Conservation (phyloP, 2,888 invertebrate genomes). For the Dorcus parallelipipedus region DNA sequence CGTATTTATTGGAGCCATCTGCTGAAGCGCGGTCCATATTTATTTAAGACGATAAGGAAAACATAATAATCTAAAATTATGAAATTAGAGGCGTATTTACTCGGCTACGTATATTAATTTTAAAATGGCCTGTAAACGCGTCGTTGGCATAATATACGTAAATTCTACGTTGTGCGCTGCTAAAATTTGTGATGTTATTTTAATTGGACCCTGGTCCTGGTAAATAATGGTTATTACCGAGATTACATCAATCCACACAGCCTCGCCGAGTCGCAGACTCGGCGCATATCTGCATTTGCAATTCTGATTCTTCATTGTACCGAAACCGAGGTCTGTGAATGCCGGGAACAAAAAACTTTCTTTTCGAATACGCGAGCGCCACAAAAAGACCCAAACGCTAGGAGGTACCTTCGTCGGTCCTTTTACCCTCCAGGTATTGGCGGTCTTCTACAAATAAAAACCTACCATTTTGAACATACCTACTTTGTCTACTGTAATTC, state of each 20-base stretch:
- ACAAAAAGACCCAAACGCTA: slow-evolving; percentile 19
- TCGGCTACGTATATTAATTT: too few relatives aligned
- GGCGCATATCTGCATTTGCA: slow-evolving; percentile 24
- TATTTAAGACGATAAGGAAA: too few relatives aligned
- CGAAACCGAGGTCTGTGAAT: slow-evolving; percentile 7
- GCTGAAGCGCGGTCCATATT: too few relatives aligned
- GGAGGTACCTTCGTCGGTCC: slow-evolving; percentile 18
- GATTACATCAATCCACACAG: slow-evolving; percentile 22
- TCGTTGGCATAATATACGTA: too few relatives aligned
- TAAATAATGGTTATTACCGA: slow-evolving; percentile 22
- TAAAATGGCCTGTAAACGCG: too few relatives aligned
- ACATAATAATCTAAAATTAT: too few relatives aligned
- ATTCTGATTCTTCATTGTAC: slow-evolving; percentile 26
- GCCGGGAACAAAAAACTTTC: slow-evolving; percentile 10
- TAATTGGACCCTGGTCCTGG: slow-evolving; percentile 19
- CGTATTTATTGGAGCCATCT: too few relatives aligned
- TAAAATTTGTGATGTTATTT: slow-evolving; percentile 13
- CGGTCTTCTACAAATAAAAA: slow-evolving; percentile 20
- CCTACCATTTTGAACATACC: slow-evolving; percentile 9
- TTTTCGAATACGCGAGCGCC: slow-evolving; percentile 5
- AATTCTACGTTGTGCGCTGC: neutral
- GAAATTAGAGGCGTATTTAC: too few relatives aligned
- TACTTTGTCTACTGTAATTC: slow-evolving; percentile 2
- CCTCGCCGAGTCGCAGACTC: slow-evolving; percentile 10
- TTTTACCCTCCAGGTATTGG: slow-evolving; percentile 19